phyloP scores from a whole-genome alignment of 2,113 vertebrate genomes.

The Budorcas taxicolor region DNA sequence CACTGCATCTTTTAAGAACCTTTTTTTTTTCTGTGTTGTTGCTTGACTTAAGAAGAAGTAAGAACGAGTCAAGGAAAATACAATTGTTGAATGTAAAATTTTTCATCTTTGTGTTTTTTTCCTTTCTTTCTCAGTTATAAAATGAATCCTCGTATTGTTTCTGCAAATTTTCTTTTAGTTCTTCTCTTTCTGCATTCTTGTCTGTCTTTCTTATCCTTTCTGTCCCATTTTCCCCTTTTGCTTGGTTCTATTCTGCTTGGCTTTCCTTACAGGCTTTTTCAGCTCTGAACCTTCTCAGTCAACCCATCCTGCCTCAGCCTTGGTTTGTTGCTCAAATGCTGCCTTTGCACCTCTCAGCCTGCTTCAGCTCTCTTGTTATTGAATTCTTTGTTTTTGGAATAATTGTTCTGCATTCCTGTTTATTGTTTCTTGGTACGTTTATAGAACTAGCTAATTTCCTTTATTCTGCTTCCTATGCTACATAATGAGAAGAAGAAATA shows the following conservation, averaged over 20 bases:
- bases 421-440: conserved; percentile 23
- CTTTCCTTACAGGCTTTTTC: not conserved
- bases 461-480: not conserved
- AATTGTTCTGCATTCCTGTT: not conserved
- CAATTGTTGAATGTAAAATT: not conserved
- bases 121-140: not conserved
- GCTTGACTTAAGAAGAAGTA: not conserved
- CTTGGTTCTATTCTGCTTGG: not conserved
- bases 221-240: not conserved
- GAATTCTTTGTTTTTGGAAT: not conserved
- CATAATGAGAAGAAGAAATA: not conserved
- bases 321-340: not conserved
- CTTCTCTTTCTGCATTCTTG: not conserved
- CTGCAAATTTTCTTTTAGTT: not conserved
- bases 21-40: not conserved
- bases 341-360: not conserved
- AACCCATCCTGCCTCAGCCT: not conserved
- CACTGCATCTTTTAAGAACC: not conserved
- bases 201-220: not conserved
- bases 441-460: conserved; percentile 19
- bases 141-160: not conserved
- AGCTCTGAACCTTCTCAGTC: not conserved
- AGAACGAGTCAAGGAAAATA: not conserved
- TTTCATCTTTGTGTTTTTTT: not conserved
- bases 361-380: not conserved